Conservation (phyloP, 2,797 vertebrate species). For the Mus spretus region DNA sequence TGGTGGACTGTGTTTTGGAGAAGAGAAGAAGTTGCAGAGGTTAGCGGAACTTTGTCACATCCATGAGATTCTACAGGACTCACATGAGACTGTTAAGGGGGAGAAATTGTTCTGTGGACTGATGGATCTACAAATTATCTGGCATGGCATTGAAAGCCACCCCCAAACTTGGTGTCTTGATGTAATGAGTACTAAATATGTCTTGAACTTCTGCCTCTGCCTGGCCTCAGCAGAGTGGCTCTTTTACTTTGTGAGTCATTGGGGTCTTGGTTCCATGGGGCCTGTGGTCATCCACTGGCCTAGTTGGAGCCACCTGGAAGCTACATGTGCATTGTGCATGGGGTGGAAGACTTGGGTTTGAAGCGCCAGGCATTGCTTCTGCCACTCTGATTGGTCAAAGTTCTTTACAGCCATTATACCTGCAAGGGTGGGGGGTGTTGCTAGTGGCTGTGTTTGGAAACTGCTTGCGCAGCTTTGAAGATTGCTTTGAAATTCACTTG, state of each 20-base stretch:
- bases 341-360: neutral
- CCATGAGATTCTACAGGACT: neutral
- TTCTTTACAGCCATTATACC: neutral
- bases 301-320: neutral
- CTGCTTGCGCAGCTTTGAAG: neutral
- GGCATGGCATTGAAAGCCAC: neutral
- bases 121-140: neutral
- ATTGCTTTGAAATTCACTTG: constrained; percentile 62
- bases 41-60: neutral
- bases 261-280: neutral
- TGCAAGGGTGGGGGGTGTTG: neutral
- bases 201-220: neutral
- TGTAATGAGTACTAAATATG: neutral
- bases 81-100: neutral
- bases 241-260: neutral
- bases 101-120: neutral
- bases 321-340: neutral
- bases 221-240: neutral
- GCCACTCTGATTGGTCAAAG: neutral
- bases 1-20: neutral
- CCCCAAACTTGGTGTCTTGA: neutral
- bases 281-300: neutral
- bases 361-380: neutral
- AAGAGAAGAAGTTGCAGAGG: neutral
- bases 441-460: constrained; percentile 33